These are phyloP conservation scores for Xestobium rufovillosum DNA, from an alignment of 2,888 invertebrate species.

Conservation along the genomic window DNA sequence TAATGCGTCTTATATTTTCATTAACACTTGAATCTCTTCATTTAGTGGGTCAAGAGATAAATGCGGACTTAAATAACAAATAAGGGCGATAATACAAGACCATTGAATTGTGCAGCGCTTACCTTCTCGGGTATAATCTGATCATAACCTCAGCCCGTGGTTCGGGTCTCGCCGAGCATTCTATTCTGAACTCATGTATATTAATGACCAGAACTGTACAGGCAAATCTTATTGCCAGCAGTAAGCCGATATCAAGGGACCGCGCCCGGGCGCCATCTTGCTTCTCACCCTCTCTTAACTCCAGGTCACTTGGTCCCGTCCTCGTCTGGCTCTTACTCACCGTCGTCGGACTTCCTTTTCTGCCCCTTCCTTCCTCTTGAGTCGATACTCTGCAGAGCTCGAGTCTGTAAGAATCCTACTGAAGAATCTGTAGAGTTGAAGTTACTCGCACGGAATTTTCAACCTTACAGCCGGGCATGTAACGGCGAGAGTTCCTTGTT, in stretches of 20 bases:
- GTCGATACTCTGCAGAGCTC: constrained; percentile 41
- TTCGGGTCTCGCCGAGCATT: too few species aligned
- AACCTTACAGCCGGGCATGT: too few species aligned
- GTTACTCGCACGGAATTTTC: too few species aligned
- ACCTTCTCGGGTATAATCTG: constrained; percentile 25
- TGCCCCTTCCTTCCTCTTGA: constrained; percentile 38
- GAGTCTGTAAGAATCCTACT: constrained; percentile 36
- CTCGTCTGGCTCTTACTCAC: constrained; percentile 29
- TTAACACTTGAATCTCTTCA: too few species aligned
- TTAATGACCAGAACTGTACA: constrained; percentile 43
- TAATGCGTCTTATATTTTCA: too few species aligned
- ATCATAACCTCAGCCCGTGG: constrained; percentile 27
- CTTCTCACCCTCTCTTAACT: constrained; percentile 32
- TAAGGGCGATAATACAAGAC: not conserved
- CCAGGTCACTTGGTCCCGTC: constrained; percentile 29
- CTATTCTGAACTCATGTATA: constrained; percentile 40
- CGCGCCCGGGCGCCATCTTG: constrained; percentile 42
- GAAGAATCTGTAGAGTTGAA: constrained; percentile 35
- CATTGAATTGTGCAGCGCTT: constrained; percentile 7
- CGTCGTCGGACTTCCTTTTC: constrained; percentile 15
- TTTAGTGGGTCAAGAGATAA: too few species aligned
- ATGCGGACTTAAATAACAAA: not conserved
- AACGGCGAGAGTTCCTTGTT: too few species aligned
- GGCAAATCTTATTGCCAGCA: constrained; percentile 44
- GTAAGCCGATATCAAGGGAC: constrained; percentile 43